Base-by-base conservation (phyloP, 2,888 invertebrate species). In the Cybosia mesomella region DNA sequence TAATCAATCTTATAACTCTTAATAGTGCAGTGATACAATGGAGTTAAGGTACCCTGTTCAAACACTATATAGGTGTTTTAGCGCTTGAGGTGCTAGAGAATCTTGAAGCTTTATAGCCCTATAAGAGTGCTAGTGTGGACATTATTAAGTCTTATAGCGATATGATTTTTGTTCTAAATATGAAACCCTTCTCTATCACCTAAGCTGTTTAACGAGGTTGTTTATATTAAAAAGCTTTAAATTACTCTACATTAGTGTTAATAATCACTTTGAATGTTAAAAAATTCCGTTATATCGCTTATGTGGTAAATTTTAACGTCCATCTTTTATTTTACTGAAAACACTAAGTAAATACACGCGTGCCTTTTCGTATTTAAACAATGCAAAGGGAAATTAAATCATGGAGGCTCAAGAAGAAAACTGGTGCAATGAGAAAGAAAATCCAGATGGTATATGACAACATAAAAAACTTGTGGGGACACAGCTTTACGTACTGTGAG, bases 261-360 rank as follows among this genome's bases (percentile, higher is more conserved):
- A 43, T 60, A 60, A 60, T 60, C 60, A 60, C 60, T 60, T 43
- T 22, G 43, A 60, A 60, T 60, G 60, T 60, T 60, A 60, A 60
- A 60, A 58, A 60, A 43, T 28, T 22, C 43, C 60, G 55, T 55
- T 55, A n/a, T n/a, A n/a, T n/a, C n/a, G n/a, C n/a, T n/a, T n/a
- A n/a, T n/a, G n/a, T n/a, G 60, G 60, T 60, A 60, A 60, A 60
- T 60, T 60, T n/a, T n/a, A n/a, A n/a, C n/a, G n/a, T n/a, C n/a
- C n/a, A n/a, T n/a, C n/a, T n/a, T n/a, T n/a, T n/a, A n/a, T n/a
- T n/a, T n/a, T n/a, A n/a, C n/a, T n/a, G n/a, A n/a, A n/a, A n/a
- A n/a, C n/a, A n/a, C n/a, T n/a, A n/a, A n/a, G n/a, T n/a, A n/a
- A n/a, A n/a, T n/a, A n/a, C n/a, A n/a, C n/a, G n/a, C n/a, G n/a